phyloP scores from a whole-genome alignment of 2,888 invertebrate genomes.

The Apodemia hepburni region DNA sequence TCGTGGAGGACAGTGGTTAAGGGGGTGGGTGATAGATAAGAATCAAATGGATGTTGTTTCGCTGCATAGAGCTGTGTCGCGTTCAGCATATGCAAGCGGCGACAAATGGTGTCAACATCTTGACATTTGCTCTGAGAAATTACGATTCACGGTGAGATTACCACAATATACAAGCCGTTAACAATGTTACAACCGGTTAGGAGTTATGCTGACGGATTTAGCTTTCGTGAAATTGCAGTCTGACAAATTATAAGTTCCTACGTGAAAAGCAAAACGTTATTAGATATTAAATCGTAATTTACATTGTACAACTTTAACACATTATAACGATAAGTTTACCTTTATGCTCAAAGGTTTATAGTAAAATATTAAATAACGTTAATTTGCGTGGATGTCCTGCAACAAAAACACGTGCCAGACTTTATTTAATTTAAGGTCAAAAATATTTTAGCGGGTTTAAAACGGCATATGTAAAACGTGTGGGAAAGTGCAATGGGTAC shows the following conservation, averaged over 20 bases:
- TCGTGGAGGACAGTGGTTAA: slow-evolving; percentile 37
- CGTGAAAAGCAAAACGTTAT: too few species aligned
- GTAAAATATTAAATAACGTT: slow-evolving; percentile 26
- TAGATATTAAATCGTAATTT: too few species aligned
- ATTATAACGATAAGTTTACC: too few species aligned
- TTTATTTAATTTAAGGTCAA: slow-evolving; percentile 43
- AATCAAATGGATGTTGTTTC: slow-evolving; percentile 77
- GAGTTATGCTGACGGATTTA: slow-evolving; percentile 23
- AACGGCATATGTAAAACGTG: slow-evolving; percentile 48
- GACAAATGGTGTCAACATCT: slow-evolving; percentile 59
- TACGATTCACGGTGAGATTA: slow-evolving; percentile 37
- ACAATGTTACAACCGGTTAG: slow-evolving; percentile 28
- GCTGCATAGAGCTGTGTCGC: slow-evolving; percentile 65
- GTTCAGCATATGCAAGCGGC: slow-evolving; percentile 65
- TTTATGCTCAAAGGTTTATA: too few species aligned
- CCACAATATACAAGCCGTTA: slow-evolving; percentile 32
- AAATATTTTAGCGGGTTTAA: slow-evolving; percentile 46
- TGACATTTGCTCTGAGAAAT: slow-evolving; percentile 59
- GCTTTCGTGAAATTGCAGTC: slow-evolving; percentile 20
- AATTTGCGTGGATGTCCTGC: slow-evolving; percentile 37
- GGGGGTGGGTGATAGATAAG: slow-evolving; percentile 62
- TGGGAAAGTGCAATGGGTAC: slow-evolving; percentile 48
- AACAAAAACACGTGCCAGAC: slow-evolving; percentile 37
- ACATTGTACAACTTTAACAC: too few species aligned
- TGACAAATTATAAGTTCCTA: slow-evolving; percentile 3